phyloP scores from a whole-genome alignment of 35 echinoderm and acorn worm species.

The Heliocidaris tuberculata region DNA sequence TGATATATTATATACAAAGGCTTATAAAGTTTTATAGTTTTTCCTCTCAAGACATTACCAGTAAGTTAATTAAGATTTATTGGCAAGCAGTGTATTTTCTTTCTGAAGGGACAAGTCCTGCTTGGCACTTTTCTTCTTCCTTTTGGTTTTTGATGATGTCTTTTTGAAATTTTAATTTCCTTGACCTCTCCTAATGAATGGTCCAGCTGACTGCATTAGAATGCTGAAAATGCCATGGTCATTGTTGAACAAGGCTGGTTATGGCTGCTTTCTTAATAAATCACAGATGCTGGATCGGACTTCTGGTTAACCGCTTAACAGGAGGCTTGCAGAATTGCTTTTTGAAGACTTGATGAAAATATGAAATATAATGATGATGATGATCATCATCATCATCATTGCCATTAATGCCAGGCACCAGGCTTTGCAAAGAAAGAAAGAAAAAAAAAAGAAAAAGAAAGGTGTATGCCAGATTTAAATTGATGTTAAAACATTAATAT shows the following conservation, averaged over 20 bases:
- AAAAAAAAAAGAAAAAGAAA: too few species aligned
- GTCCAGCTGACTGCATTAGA: conserved; percentile 15
- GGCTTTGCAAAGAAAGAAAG: too few species aligned
- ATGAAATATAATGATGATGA: background rate
- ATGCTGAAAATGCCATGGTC: background rate
- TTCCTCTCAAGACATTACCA: background rate
- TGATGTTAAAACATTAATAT: too few species aligned
- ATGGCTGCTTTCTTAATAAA: background rate
- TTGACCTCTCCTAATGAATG: background rate
- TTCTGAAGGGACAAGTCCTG: background rate
- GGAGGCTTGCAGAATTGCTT: background rate
- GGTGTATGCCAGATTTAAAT: too few species aligned
- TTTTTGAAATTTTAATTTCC: background rate
- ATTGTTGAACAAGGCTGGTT: background rate
- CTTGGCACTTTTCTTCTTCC: background rate
- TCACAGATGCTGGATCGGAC: background rate
- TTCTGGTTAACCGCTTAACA: background rate
- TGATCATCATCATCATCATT: background rate
- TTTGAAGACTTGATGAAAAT: background rate
- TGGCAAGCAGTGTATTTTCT: background rate
- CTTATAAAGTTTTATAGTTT: background rate
- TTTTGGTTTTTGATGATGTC: background rate
- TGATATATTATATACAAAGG: too few species aligned
- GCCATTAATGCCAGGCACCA: too few species aligned
- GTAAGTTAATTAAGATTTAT: background rate